Base-by-base conservation (phyloP, 1,140 invertebrate species). In the Agrypnia vestita region DNA sequence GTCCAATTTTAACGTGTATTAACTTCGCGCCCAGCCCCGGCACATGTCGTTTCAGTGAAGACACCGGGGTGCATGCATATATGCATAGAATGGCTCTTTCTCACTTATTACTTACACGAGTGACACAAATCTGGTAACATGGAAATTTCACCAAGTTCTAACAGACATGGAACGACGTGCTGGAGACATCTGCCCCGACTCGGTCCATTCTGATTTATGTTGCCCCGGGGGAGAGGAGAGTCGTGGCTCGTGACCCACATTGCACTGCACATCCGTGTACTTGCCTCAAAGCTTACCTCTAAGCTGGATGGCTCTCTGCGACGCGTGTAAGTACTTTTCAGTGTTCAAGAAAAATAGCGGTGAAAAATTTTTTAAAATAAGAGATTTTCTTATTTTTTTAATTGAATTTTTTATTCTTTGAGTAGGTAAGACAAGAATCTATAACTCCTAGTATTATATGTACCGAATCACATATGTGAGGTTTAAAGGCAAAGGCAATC, bases 51-150 rank as follows among this genome's bases (percentile, higher is more conserved):
- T 15, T 59, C 55, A 59, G 21, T 15, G 13, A 59, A 17, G 55
- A 11, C 17, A 3, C 25, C 25, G 6, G 25, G 25, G 25, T 35
- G 6, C 25, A 35, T 35, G 25, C 25, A 35, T 35, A 35, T 35
- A 35, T 35, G n/a, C n/a, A n/a, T n/a, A n/a, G n/a, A 35, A 35
- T 35, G 25, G 25, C 25, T 35, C 25, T 6, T 64, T 64, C 61
- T 10, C 4, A 21, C 19, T 35, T 12, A 13, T 25, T 35, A 64
- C 21, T 25, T 64, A 25, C 61, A 25, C 21, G 21, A 64, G 8
- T 59, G 55, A 59, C 55, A 59, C 55, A 59, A 21, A 64, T 21
- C 61, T 64, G 35, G 59, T 35, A 35, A 64, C 61, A 64, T 64
- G 61, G 19, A 64, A 64, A 64, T 35, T 64, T 35, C 11, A n/a